Percentiles rank a stretch among this genome's conserved stretches.
Conservation (phyloP, 2,888 invertebrate species). For the Tetropium fuscum region DNA sequence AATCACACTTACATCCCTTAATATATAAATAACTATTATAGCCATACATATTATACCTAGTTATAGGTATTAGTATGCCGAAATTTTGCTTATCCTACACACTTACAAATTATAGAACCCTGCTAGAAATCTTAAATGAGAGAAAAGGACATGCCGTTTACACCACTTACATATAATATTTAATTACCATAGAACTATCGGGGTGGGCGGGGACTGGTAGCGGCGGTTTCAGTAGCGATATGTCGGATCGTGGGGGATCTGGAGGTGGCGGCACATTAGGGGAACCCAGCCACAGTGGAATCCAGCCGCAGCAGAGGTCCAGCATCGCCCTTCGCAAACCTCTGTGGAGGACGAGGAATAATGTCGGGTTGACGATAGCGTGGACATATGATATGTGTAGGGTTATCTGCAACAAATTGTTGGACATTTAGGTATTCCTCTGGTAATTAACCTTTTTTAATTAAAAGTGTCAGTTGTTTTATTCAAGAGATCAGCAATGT, state of each 20-base stretch:
- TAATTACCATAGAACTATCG: conserved; percentile 69
- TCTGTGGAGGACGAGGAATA: conserved; percentile 83
- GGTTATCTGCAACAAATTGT: conserved; percentile 74
- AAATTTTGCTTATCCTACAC: too few species aligned
- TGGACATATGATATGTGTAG: conserved; percentile 90
- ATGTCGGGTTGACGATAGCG: conserved; percentile 85
- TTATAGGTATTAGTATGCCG: too few species aligned
- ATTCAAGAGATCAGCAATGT: background rate
- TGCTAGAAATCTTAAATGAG: conserved; percentile 7
- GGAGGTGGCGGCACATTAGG: conserved; percentile 72
- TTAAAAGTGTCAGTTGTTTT: background rate
- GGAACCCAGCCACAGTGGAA: conserved; percentile 61
- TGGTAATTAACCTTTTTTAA: background rate
- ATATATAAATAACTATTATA: too few species aligned
- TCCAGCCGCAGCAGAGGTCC: conserved; percentile 79
- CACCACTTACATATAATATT: conserved; percentile 70
- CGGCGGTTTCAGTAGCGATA: conserved; percentile 73
- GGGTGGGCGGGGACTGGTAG: conserved; percentile 68
- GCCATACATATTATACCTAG: too few species aligned
- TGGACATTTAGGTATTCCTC: background rate
- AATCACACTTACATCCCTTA: too few species aligned
- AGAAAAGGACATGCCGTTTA: conserved; percentile 51
- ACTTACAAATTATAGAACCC: too few species aligned
- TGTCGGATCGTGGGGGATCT: conserved; percentile 70
- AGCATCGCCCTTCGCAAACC: conserved; percentile 79